Conservation (phyloP, 2,113 vertebrate species). For the Cynopterus brachyotis region DNA sequence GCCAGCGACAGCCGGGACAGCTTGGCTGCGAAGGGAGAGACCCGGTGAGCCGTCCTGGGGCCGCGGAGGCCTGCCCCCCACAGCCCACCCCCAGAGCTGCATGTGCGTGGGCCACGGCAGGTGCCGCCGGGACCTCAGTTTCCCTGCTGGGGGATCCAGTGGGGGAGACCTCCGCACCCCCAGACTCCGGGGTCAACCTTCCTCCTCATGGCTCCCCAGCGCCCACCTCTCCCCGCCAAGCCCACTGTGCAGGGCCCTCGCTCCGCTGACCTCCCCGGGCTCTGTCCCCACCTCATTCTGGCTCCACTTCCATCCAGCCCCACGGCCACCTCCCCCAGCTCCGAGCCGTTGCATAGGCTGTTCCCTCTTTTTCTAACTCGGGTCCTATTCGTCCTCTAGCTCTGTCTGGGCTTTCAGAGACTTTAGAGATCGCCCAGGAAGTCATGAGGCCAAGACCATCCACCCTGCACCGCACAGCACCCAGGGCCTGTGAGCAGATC, state of each 20-base stretch:
- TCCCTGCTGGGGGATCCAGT: background rate
- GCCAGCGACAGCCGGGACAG: slow-evolving; percentile 92
- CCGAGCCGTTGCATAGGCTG: background rate
- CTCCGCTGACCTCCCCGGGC: background rate
- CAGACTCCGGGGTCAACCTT: background rate
- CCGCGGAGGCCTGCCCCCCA: background rate
- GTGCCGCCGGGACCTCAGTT: background rate
- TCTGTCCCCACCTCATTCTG: background rate
- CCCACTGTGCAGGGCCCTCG: background rate
- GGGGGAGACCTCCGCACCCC: background rate
- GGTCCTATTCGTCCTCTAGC: background rate
- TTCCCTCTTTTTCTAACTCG: background rate
- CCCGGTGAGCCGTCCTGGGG: background rate
- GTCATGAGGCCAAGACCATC: background rate
- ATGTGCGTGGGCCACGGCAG: background rate
- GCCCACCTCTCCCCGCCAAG: background rate
- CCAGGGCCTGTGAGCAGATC: background rate
- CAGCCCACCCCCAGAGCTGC: background rate
- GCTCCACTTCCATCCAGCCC: background rate
- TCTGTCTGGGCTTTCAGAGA: background rate
- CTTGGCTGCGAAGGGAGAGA: slow-evolving; percentile 85
- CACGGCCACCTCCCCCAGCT: background rate
- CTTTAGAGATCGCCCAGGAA: background rate
- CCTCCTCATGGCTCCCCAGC: background rate
- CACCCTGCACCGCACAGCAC: background rate